phyloP scores from a whole-genome alignment of 2,888 invertebrate genomes.

The Oscheius sp. region DNA sequence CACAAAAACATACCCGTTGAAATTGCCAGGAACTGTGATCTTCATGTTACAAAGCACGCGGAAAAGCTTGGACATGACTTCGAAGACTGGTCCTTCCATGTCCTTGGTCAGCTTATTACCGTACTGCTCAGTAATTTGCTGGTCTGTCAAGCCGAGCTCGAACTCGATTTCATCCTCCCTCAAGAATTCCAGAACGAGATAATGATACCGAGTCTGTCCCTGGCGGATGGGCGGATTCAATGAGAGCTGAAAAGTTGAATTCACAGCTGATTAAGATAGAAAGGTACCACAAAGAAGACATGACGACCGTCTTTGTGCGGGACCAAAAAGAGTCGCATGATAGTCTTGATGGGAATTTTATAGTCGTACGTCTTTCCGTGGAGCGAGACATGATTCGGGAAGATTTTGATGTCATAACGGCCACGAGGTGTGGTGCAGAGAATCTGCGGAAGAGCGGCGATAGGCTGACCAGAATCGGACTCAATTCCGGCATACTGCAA shows the following conservation, averaged over 20 bases:
- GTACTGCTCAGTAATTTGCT: slow-evolving; percentile 91
- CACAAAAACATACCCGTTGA: slow-evolving; percentile 81
- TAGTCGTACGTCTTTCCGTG: slow-evolving; percentile 99
- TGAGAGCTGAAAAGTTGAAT: slow-evolving; percentile 78
- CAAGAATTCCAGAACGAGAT: slow-evolving; percentile 90
- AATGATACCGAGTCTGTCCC: slow-evolving; percentile 97
- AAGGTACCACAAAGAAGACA: slow-evolving; percentile 91
- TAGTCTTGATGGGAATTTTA: slow-evolving; percentile 97
- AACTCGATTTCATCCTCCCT: slow-evolving; percentile 92
- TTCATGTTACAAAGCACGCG: slow-evolving; percentile 93
- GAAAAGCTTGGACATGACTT: slow-evolving; percentile 94
- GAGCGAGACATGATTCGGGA: slow-evolving; percentile 88
- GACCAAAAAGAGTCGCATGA: slow-evolving; percentile 89
- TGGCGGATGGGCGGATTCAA: slow-evolving; percentile 99
- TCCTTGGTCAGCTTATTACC: slow-evolving; percentile 91
- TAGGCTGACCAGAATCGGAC: slow-evolving; percentile 89
- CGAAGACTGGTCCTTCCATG: slow-evolving; percentile 90
- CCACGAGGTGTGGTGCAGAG: slow-evolving; percentile 98
- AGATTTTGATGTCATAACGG: slow-evolving; percentile 95
- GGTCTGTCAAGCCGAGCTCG: slow-evolving; percentile 91
- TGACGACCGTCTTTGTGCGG: slow-evolving; percentile 98
- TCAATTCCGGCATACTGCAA: slow-evolving; percentile 97
- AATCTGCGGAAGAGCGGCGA: slow-evolving; percentile 94
- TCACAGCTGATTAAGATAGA: neutral
- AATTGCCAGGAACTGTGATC: slow-evolving; percentile 92